These are phyloP conservation scores for Prochilodus magdalenae DNA, from an alignment of 2,113 vertebrate genomes.

Conservation along the genomic window DNA sequence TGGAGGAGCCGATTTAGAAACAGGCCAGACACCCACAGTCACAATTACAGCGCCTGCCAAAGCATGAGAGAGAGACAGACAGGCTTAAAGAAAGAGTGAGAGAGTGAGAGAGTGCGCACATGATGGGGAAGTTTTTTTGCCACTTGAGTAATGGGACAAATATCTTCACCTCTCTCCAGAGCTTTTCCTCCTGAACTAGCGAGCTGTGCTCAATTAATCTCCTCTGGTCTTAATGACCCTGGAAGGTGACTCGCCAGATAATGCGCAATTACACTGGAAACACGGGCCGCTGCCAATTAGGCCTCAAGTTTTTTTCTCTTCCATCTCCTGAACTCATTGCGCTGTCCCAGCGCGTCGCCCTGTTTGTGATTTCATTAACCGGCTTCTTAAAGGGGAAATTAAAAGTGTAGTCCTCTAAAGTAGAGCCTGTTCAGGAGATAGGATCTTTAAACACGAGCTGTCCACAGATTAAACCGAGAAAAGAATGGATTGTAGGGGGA, in stretches of 20 bases:
- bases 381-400: conserved; percentile 75
- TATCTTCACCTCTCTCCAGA: conserved; percentile 59
- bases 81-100: not conserved
- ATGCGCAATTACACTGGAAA: conserved; percentile 80
- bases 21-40: conserved; percentile 49
- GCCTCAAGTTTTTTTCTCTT: conserved; percentile 69
- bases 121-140: conserved; percentile 56
- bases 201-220: conserved; percentile 80
- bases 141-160: conserved; percentile 74
- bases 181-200: conserved; percentile 58
- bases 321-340: conserved; percentile 64
- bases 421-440: conserved; percentile 61
- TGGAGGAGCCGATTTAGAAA: conserved; percentile 48
- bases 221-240: conserved; percentile 78
- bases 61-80: conserved; percentile 22
- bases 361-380: conserved; percentile 81
- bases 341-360: conserved; percentile 70
- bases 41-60: conserved; percentile 45
- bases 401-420: conserved; percentile 66
- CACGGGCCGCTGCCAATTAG: conserved; percentile 79
- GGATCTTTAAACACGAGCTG: conserved; percentile 59
- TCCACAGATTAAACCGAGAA: conserved; percentile 56
- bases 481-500: conserved; percentile 12
- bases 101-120: conserved; percentile 45
- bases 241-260: conserved; percentile 82